These are phyloP conservation scores for Paelopatides confundens DNA, from an alignment of 53 echinoderm and acorn worm genomes.

Conservation along the genomic window DNA sequence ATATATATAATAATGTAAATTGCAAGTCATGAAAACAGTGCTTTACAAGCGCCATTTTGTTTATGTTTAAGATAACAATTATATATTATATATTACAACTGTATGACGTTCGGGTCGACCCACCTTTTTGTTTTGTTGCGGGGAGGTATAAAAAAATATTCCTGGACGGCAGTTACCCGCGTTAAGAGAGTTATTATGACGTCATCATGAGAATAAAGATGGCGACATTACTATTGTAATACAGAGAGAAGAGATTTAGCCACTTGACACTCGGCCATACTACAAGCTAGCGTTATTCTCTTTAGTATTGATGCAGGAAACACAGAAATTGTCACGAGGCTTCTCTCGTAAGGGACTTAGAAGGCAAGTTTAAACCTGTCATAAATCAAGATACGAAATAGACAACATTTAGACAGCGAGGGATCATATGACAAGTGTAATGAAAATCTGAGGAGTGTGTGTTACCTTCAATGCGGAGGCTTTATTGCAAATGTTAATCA, in stretches of 20 bases:
- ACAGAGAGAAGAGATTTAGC: background rate
- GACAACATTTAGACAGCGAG: background rate
- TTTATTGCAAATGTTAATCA: too few species aligned
- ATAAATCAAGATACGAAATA: background rate
- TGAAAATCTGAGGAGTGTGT: conserved; percentile 12
- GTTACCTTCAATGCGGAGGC: too few species aligned
- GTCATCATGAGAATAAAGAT: background rate
- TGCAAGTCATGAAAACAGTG: background rate
- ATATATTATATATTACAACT: too few species aligned
- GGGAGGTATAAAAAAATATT: too few species aligned
- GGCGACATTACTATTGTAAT: background rate
- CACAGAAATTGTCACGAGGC: background rate
- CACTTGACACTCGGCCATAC: background rate
- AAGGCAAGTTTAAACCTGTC: background rate
- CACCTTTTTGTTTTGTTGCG: too few species aligned
- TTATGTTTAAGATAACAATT: too few species aligned
- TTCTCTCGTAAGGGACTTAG: background rate
- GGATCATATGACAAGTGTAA: conserved; percentile 21
- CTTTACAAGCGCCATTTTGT: too few species aligned
- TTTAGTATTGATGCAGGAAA: background rate
- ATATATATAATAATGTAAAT: background rate
- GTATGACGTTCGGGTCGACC: too few species aligned
- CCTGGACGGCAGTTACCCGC: background rate
- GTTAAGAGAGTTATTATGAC: background rate
- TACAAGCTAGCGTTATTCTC: background rate